phyloP scores from a whole-genome alignment of 2,113 vertebrate species.

The Acrocephalus kingi region DNA sequence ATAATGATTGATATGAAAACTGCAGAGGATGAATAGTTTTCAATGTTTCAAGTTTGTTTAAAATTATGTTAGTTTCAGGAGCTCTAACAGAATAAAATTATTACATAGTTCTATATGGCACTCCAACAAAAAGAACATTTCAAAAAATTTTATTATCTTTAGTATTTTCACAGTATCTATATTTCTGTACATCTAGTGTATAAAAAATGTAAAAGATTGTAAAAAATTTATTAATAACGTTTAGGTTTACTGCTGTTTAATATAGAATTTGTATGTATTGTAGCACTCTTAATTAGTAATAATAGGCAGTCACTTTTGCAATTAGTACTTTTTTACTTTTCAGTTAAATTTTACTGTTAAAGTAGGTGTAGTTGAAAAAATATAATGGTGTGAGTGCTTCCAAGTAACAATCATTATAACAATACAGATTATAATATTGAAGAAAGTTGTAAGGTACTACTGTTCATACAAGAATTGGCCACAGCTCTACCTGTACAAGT shows the following conservation, averaged over 20 bases:
- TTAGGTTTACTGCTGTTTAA: background rate
- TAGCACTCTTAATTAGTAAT: background rate
- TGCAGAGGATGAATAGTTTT: constrained; percentile 38
- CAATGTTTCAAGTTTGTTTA: constrained; percentile 46
- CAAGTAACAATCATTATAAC: background rate
- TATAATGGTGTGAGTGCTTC: background rate
- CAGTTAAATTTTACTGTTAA: background rate
- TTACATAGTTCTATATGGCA: background rate
- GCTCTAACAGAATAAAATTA: background rate
- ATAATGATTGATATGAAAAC: constrained; percentile 62
- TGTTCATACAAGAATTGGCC: background rate
- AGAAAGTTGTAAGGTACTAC: background rate
- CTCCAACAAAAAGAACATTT: background rate
- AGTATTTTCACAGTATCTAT: background rate
- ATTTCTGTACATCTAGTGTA: background rate
- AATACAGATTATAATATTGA: background rate
- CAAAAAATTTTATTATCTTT: background rate
- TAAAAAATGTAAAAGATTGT: background rate
- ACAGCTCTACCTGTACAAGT: background rate
- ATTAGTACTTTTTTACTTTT: background rate
- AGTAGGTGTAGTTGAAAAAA: background rate
- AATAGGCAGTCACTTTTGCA: background rate
- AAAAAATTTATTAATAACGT: background rate
- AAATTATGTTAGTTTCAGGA: background rate
- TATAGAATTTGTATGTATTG: background rate